phyloP scores from a whole-genome alignment of 1,140 invertebrate genomes.

The Drosophila chauvacae region DNA sequence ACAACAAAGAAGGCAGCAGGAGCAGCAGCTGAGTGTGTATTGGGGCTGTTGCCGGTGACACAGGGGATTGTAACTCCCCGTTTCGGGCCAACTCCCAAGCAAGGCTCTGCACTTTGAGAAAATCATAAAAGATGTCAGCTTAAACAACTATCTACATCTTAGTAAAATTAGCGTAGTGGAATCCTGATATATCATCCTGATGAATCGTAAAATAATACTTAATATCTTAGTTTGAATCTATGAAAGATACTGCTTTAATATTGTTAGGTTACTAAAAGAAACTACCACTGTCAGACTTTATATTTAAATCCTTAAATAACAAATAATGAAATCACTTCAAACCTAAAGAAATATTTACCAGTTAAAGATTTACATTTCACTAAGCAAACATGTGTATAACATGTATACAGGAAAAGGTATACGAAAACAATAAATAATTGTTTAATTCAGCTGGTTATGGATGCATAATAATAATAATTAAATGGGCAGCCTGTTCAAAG shows the following conservation, averaged over 20 bases:
- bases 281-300: too few relatives aligned
- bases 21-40: conserved; percentile 27
- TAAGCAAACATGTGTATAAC: too few relatives aligned
- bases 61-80: conserved; percentile 40
- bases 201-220: too few relatives aligned
- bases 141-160: neutral
- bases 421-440: too few relatives aligned
- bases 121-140: neutral
- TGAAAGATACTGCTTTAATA: too few relatives aligned
- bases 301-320: too few relatives aligned
- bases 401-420: too few relatives aligned
- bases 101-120: conserved; percentile 24
- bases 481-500: neutral
- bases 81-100: conserved; percentile 28
- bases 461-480: neutral
- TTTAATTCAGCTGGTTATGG: neutral
- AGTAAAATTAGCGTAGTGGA: neutral
- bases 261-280: too few relatives aligned
- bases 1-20: conserved; percentile 11
- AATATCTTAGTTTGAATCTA: neutral
- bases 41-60: conserved; percentile 55
- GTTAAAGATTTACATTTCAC: neutral
- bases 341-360: neutral
- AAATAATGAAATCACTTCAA: too few relatives aligned
- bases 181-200: neutral